Evolutionary conservation across 23 tunicate genomes (phyloP).

Genomic region (Trididemnum clinides): DNA sequence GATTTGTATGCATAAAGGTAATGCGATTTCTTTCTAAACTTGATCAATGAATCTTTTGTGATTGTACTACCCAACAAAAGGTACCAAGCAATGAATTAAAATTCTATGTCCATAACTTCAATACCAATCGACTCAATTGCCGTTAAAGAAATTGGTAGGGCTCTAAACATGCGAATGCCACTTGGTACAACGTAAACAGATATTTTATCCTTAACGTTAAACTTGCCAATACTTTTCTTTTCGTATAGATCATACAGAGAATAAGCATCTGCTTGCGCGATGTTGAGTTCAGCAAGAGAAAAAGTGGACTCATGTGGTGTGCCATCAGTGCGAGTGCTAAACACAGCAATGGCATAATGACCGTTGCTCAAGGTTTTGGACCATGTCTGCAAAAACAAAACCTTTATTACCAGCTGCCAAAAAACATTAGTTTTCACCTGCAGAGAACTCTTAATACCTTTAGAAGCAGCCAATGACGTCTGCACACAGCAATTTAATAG

Average conservation of each 20-base stretch:
- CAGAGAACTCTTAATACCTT: too few relatives aligned
- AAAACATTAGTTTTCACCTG: too few relatives aligned
- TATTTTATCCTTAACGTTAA: conserved; percentile 14
- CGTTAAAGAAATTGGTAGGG: conserved; percentile 27
- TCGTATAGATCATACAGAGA: conserved; percentile 46
- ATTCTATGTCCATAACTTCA: not conserved
- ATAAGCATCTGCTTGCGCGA: conserved; percentile 39
- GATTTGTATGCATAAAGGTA: too few relatives aligned
- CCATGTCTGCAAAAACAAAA: conserved; percentile 65
- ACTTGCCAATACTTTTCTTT: conserved; percentile 15
- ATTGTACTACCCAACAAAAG: too few relatives aligned
- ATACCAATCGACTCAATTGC: not conserved
- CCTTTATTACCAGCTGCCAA: too few relatives aligned
- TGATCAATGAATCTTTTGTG: too few relatives aligned
- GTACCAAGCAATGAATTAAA: conserved; percentile 3
- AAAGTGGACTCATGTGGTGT: conserved; percentile 50
- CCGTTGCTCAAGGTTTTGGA: conserved; percentile 40
- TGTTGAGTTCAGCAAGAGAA: conserved; percentile 34
- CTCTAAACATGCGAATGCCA: conserved; percentile 70
- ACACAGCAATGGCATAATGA: conserved; percentile 75
- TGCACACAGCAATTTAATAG: too few relatives aligned
- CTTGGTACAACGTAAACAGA: conserved; percentile 53
- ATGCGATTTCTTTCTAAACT: too few relatives aligned
- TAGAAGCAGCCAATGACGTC: too few relatives aligned
- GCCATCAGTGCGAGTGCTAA: conserved; percentile 84